Conservation (phyloP, 2,888 invertebrate genomes). For the Lasiommata megera region DNA sequence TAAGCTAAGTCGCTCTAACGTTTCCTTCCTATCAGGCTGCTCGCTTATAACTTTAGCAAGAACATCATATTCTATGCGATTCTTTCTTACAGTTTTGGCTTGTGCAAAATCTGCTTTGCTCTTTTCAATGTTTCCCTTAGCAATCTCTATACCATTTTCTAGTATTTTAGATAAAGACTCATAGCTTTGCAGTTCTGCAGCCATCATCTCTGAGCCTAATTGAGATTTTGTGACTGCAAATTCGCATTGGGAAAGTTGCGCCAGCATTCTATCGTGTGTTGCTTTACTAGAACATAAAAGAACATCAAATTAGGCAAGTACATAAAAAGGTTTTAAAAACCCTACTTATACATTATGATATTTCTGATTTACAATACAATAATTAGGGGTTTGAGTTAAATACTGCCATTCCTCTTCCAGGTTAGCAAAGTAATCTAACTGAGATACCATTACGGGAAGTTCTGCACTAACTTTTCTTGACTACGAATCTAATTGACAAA, state of each 20-base stretch:
- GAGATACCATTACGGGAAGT: no score
- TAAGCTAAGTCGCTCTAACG: slow-evolving; percentile 84
- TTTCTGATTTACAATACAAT: no score
- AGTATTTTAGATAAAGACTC: slow-evolving; percentile 88
- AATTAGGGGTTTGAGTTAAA: no score
- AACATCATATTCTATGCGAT: slow-evolving; percentile 96
- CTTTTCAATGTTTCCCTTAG: slow-evolving; percentile 89
- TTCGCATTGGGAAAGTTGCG: slow-evolving; percentile 93
- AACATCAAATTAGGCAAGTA: slow-evolving; percentile 12
- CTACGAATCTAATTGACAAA: no score
- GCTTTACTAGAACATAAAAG: slow-evolving; percentile 76
- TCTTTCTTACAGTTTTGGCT: slow-evolving; percentile 93
- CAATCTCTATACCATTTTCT: slow-evolving; percentile 88
- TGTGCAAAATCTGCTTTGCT: slow-evolving; percentile 90
- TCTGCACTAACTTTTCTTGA: no score
- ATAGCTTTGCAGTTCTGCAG: slow-evolving; percentile 92
- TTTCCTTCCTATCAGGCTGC: slow-evolving; percentile 93
- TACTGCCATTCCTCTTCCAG: no score
- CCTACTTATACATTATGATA: no score
- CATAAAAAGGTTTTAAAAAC: not conserved
- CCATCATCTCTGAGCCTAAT: slow-evolving; percentile 89
- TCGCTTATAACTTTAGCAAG: slow-evolving; percentile 94
- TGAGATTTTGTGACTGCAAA: slow-evolving; percentile 93
- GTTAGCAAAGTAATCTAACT: no score
- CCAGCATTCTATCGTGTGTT: slow-evolving; percentile 89